Evolutionary conservation across 2,888 invertebrate species (phyloP).

Genomic region (Lithodes maja): DNA sequence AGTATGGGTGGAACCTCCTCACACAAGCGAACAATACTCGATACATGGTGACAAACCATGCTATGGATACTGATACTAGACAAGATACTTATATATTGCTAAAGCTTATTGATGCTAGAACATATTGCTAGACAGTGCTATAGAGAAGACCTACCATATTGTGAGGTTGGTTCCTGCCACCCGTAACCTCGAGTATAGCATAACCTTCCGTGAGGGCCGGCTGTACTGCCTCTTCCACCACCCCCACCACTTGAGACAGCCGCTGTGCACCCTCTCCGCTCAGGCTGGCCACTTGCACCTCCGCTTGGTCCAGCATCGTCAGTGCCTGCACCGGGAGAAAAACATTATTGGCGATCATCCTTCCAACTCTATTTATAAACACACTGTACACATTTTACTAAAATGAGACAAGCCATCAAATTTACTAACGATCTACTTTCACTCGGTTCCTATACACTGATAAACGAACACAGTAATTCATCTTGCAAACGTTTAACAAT

Average conservation of each 20-base stretch:
- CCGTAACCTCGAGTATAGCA: slow-evolving; percentile 81
- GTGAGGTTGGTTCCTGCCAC: slow-evolving; percentile 71
- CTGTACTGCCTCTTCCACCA: slow-evolving; percentile 82
- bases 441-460: too few relatives aligned
- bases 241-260: slow-evolving; percentile 81
- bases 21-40: too few relatives aligned
- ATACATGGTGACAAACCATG: too few relatives aligned
- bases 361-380: neutral
- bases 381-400: neutral
- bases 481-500: too few relatives aligned
- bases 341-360: neutral
- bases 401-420: too few relatives aligned
- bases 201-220: slow-evolving; percentile 84
- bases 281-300: slow-evolving; percentile 84
- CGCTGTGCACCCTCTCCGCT: slow-evolving; percentile 83
- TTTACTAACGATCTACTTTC: too few relatives aligned
- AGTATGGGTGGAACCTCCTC: too few relatives aligned
- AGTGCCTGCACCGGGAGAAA: slow-evolving; percentile 78
- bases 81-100: too few relatives aligned
- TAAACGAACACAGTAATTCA: too few relatives aligned
- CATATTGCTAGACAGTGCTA: too few relatives aligned
- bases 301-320: slow-evolving; percentile 83
- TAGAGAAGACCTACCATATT: slow-evolving; percentile 39
- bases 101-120: too few relatives aligned
- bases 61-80: too few relatives aligned